Conservation (phyloP, 2,797 vertebrate genomes). For the Melanogrammus aeglefinus region DNA sequence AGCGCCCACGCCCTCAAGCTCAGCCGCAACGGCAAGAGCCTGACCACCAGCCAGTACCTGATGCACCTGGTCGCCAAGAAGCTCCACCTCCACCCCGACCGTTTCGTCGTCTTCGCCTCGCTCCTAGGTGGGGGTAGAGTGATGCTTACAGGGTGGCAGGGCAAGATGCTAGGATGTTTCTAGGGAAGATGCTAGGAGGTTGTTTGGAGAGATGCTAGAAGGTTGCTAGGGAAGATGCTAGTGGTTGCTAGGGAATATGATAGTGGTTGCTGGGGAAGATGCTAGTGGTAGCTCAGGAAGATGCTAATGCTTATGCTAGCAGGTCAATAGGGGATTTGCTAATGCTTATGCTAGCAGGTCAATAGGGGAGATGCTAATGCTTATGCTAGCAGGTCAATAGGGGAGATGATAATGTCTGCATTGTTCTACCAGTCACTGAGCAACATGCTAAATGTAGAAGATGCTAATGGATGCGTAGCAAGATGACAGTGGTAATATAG, state of each 20-base stretch:
- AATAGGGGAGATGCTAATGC: no score
- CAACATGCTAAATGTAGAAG: no score
- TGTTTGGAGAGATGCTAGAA: background rate
- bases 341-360: no score
- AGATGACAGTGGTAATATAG: no score
- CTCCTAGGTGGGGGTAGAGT: slow-evolving; percentile 80
- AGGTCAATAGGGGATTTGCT: no score
- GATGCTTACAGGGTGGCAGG: background rate
- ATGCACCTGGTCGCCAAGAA: slow-evolving; percentile 96
- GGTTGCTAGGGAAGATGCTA: background rate
- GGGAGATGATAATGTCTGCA: no score
- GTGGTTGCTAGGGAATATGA: background rate
- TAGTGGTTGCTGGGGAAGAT: background rate
- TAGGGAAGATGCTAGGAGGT: background rate
- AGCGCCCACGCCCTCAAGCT: slow-evolving; percentile 94
- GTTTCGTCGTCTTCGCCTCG: slow-evolving; percentile 93
- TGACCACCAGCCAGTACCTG: slow-evolving; percentile 96
- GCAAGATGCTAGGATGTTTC: background rate
- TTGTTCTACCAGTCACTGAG: no score
- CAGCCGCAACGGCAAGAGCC: slow-evolving; percentile 94
- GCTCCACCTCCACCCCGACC: slow-evolving; percentile 90
- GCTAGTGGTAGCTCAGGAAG: no score
- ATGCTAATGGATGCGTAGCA: no score
- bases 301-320: no score
- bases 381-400: no score